Conservation (phyloP, 2,113 vertebrate genomes). For the Bos taurus region DNA sequence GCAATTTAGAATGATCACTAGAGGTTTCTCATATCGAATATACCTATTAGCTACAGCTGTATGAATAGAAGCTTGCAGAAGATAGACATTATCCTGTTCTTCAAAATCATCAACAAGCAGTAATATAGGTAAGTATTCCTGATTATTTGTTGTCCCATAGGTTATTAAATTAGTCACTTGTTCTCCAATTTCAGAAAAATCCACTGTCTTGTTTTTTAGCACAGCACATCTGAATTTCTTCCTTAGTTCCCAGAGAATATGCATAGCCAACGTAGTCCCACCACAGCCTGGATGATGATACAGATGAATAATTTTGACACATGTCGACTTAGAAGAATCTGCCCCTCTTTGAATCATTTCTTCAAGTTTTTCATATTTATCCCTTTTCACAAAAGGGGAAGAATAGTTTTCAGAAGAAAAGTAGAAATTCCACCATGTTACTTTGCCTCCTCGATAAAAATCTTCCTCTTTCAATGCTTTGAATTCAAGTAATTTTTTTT, state of each 20-base stretch:
- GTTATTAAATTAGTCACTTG: conserved; percentile 82
- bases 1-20: conserved; percentile 88
- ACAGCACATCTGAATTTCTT: conserved; percentile 84
- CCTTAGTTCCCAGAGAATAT: conserved; percentile 84
- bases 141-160: conserved; percentile 60
- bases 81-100: conserved; percentile 80
- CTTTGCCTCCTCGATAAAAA: conserved; percentile 86
- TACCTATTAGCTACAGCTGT: conserved; percentile 70
- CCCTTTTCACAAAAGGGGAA: conserved; percentile 84
- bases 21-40: conserved; percentile 74
- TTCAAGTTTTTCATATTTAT: conserved; percentile 81
- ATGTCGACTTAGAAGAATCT: conserved; percentile 46
- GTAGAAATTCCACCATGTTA: conserved; percentile 89
- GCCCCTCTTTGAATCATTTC: conserved; percentile 58
- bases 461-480: conserved; percentile 76
- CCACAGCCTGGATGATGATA: conserved; percentile 86
- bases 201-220: conserved; percentile 76
- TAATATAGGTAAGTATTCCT: conserved; percentile 79
- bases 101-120: conserved; percentile 88
- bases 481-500: conserved; percentile 74
- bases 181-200: conserved; percentile 77
- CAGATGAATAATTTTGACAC: conserved; percentile 81
- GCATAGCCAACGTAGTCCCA: conserved; percentile 86
- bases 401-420: conserved; percentile 84
- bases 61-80: conserved; percentile 81